Base-by-base conservation (phyloP, 2,113 vertebrate species). In the Mohoua ochrocephala region DNA sequence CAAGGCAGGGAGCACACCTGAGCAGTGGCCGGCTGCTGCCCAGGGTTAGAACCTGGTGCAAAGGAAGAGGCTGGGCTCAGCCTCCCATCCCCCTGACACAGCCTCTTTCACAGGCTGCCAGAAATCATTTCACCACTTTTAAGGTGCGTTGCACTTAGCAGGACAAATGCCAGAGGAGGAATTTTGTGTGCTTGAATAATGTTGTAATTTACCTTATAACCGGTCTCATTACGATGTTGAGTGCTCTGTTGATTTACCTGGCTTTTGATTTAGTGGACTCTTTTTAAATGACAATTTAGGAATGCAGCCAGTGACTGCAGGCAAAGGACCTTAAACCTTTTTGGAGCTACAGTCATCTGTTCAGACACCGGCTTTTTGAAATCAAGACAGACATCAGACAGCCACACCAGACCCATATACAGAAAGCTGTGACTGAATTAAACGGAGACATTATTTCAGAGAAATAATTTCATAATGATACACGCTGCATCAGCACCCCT, bases 171-270 rank as follows among this genome's bases (percentile, higher is more conserved):
- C 94, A 92, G 80, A 92, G 92, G 75, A 95, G 73, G 88, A 92
- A 96, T 96, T 96, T 80, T 91, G 86, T 93, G 95, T 87, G 94
- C 91, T 85, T 95, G 92, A 96, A 95, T 96, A 96, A 97, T 96
- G 94, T 89, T 93, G 93, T 87, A 94, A 97, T 95, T 97, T 97
- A 91, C 91, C 87, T 94, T 92, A 30, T 93, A 94, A 81, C 68
- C 2, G 3, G 90, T 70, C 87, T 84, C 74, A 74, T 96, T 96
- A 95, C 37, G 3, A 76, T 0, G 19, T 6, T 70, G 96, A 93
- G 91, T 19, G 79, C 86, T 89, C 93, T 89, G 93, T 83, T 97
- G 96, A 95, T 95, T 94, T 96, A 95, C 96, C 91, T 91, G 88
- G 88, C 91, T 94, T 96, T 96, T 96, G 91, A 93, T 94, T 94